Evolutionary conservation across 2,113 vertebrate species (phyloP).

Genomic region (Lasiurus borealis): DNA sequence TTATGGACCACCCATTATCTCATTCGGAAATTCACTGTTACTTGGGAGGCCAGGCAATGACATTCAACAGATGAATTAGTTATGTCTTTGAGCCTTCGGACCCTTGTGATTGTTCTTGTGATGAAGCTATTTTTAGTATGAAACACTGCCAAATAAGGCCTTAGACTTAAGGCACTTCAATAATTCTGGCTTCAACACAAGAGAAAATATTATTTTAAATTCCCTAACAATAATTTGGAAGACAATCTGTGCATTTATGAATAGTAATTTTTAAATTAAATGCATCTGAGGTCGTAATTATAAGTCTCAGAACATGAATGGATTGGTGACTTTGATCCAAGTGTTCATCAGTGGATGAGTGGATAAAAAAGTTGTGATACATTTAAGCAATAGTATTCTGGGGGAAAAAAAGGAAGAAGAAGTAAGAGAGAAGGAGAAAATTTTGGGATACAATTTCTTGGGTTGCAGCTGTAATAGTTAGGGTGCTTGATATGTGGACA

Average conservation of each 20-base stretch:
- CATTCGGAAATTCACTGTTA: background rate
- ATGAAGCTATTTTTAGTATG: slow-evolving; percentile 32
- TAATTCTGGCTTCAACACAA: background rate
- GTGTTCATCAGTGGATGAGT: too few relatives aligned
- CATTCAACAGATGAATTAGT: background rate
- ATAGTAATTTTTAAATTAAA: slow-evolving; percentile 1
- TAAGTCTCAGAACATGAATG: slow-evolving; percentile 8
- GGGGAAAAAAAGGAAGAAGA: too few relatives aligned
- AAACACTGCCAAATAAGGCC: slow-evolving; percentile 7
- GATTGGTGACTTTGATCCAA: background rate
- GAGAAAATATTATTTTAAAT: slow-evolving; percentile 30
- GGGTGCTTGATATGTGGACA: background rate
- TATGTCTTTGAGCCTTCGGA: background rate
- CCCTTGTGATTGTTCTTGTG: background rate
- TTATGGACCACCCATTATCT: background rate
- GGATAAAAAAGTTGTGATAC: too few relatives aligned
- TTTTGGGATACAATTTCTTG: background rate
- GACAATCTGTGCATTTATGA: background rate
- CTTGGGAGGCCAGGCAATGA: background rate
- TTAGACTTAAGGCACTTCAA: background rate
- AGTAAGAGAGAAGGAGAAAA: background rate
- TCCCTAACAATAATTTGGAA: slow-evolving; percentile 13
- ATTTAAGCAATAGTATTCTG: too few relatives aligned
- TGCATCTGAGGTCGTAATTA: background rate
- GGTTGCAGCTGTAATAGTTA: background rate